These are phyloP conservation scores for Meteorus cinctellus DNA, from an alignment of 2,888 invertebrate species.

Conservation along the genomic window DNA sequence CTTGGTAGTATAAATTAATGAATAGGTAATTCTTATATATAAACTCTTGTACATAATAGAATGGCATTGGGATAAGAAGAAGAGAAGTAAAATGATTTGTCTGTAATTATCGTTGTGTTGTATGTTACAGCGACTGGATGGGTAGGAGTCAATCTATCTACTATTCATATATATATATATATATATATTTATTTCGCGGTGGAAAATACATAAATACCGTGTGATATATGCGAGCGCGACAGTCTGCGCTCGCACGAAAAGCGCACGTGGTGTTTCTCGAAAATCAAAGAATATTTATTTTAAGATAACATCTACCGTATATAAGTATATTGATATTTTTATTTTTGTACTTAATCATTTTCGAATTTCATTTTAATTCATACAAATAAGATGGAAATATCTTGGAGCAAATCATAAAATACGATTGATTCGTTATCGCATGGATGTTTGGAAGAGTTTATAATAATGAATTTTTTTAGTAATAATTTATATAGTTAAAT, in stretches of 20 bases:
- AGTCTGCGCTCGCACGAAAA: conserved; percentile 10
- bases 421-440: too few relatives aligned
- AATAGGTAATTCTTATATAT: background rate
- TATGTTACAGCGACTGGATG: background rate
- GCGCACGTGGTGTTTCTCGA: conserved; percentile 1
- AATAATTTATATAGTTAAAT: background rate
- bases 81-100: background rate
- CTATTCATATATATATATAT: background rate
- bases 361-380: background rate
- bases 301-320: background rate
- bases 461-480: background rate
- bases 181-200: background rate
- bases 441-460: too few relatives aligned
- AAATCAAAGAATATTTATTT: background rate
- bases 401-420: too few relatives aligned
- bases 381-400: too few relatives aligned
- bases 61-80: conserved; percentile 2
- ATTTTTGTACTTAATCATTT: background rate
- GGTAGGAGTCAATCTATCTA: conserved; percentile 12
- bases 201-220: background rate
- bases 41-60: background rate
- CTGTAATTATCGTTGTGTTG: background rate
- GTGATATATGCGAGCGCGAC: background rate
- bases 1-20: background rate
- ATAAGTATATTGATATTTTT: too few relatives aligned